phyloP scores from a whole-genome alignment of 2,797 vertebrate genomes.

The Synanceia verrucosa region DNA sequence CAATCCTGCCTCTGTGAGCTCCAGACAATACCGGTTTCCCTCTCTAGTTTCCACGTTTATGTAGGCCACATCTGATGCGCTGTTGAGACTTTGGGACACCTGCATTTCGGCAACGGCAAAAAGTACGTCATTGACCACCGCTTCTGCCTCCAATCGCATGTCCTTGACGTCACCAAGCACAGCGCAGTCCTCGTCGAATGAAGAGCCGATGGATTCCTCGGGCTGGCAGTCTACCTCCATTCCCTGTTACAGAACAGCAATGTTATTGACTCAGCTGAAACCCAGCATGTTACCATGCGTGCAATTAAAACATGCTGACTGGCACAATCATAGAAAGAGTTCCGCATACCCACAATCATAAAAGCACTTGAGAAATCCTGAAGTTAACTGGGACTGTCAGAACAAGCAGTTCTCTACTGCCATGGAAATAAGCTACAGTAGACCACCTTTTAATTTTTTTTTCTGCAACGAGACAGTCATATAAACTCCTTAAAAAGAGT shows the following conservation, averaged over 20 bases:
- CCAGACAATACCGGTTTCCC: constrained; percentile 91
- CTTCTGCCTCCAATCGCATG: constrained; percentile 96
- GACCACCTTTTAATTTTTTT: neutral
- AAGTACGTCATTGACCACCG: constrained; percentile 93
- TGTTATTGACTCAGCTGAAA: neutral
- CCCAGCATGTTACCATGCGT: neutral
- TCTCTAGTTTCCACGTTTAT: constrained; percentile 97
- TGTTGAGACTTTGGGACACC: constrained; percentile 89
- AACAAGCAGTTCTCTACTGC: neutral
- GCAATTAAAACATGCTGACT: neutral
- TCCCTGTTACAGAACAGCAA: constrained; percentile 54
- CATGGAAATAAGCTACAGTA: neutral
- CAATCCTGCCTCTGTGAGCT: constrained; percentile 95
- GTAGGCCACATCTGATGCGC: constrained; percentile 89
- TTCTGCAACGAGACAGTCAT: neutral
- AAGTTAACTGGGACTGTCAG: neutral
- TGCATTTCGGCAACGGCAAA: constrained; percentile 95
- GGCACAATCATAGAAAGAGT: neutral
- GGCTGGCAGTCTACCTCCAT: constrained; percentile 92
- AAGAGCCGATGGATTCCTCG: constrained; percentile 83
- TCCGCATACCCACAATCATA: neutral
- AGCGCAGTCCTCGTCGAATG: constrained; percentile 84
- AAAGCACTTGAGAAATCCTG: neutral
- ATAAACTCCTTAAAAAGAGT: too few species aligned
- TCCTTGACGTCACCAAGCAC: constrained; percentile 90